These are phyloP conservation scores for Hydractinia echinata DNA, from an alignment of 30 jellyfish, hydroid and myxozoan species.

Conservation along the genomic window DNA sequence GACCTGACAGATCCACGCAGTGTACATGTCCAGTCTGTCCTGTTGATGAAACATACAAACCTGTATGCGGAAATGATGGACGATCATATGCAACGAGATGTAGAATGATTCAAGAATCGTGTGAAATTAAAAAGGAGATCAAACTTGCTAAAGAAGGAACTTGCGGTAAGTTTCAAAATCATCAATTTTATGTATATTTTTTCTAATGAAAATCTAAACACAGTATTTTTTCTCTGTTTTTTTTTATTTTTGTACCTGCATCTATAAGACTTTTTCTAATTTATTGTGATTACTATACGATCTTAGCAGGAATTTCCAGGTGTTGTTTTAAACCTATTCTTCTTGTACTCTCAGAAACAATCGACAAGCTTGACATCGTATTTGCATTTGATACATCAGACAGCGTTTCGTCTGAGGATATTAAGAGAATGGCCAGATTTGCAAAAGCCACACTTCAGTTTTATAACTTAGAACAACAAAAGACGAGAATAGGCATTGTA, in stretches of 20 bases:
- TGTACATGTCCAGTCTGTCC: slow-evolving; percentile 79
- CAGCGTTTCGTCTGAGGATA: neutral
- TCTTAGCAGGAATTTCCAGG: neutral
- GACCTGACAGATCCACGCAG: slow-evolving; percentile 49
- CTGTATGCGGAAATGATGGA: slow-evolving; percentile 81
- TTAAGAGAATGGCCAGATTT: slow-evolving; percentile 42
- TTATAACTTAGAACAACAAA: neutral
- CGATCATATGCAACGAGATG: slow-evolving; percentile 72
- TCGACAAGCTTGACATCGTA: slow-evolving; percentile 30
- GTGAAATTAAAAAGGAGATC: slow-evolving; percentile 36
- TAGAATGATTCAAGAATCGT: slow-evolving; percentile 50
- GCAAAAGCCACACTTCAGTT: slow-evolving; percentile 20
- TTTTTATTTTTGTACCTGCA: neutral
- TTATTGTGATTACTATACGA: no score
- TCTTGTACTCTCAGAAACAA: no score
- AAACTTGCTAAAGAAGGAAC: slow-evolving; percentile 32
- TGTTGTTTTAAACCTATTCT: neutral
- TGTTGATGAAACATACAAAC: slow-evolving; percentile 50
- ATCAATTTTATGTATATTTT: neutral
- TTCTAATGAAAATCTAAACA: neutral
- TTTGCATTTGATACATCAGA: slow-evolving; percentile 48
- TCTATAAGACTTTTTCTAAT: neutral
- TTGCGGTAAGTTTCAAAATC: slow-evolving; percentile 52
- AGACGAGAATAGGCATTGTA: neutral
- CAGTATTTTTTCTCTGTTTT: neutral